Base-by-base conservation (phyloP, 2,113 vertebrate genomes). In the Pteropus alecto region DNA sequence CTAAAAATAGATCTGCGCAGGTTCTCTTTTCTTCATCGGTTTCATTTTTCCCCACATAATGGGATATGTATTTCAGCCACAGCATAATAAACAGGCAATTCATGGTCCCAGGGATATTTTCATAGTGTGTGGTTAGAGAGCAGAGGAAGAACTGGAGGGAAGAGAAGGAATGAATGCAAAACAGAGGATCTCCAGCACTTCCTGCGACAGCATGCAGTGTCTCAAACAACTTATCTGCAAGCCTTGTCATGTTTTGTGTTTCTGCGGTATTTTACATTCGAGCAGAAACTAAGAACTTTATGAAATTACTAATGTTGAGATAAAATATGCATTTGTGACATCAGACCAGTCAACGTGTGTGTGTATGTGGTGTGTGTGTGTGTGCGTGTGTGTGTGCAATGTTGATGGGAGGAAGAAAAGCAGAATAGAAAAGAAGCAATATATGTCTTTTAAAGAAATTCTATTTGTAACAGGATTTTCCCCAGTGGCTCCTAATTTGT, bases 1-100 rank as follows among this genome's bases (percentile, higher is more conserved):
- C 97, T 98, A 97, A 97, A 98, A 97, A 95, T 56, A 98, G 96
- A 95, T 15, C 7, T 1, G 15, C 0, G 26, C 84, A 26, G 84
- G 19, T 33, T 83, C 60, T 77, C 93, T 85, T 90, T 68, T 30
- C n/a, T 26, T 79, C 90, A 86, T 1, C 0, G 63, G 96, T 97
- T 90, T 83, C 65, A 61, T 67, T 70, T 82, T 90, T 30, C 35
- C 56, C 96, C 90, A n/a, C 12, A 28, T 77, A 5, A 0, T 0
- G 88, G 78, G 73, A 26, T 93, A 60, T 30, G 26, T 84, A 0
- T 94, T 97, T 95, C 94, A 76, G 79, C 95, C 8, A 26, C 24
- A 65, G 90, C 3, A 7, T 43, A 73, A 71, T 87, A 96, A 96
- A 94, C 19, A 85, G 77, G 81, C 96, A 58, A 84, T 90, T 95